A percentile compares a stretch with the other conserved stretches of the same genome.
Evolutionary conservation across 2,888 invertebrate genomes (phyloP).

Genomic region (Cheilosia vulpina): DNA sequence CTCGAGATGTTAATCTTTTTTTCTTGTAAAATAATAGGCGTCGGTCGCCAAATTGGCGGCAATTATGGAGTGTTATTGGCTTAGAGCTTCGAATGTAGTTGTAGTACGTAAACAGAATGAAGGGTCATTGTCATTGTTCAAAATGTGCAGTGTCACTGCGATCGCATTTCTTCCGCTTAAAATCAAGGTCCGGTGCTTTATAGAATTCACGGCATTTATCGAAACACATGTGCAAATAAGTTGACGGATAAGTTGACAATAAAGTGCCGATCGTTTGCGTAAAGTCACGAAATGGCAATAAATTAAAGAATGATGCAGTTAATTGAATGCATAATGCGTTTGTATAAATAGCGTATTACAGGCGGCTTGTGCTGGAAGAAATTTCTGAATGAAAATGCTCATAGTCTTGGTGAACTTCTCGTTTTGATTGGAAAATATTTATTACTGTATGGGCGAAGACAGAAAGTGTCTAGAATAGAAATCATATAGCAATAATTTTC

Average conservation of each 20-base stretch:
- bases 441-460: no score
- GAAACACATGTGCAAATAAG: constrained; percentile 26
- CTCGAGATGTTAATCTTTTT: constrained; percentile 35
- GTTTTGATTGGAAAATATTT: no score
- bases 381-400: not conserved
- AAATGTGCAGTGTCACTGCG: not conserved
- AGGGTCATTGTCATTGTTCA: not conserved
- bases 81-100: not conserved
- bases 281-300: constrained; percentile 31
- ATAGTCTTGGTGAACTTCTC: not conserved
- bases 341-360: constrained; percentile 6
- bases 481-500: no score
- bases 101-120: not conserved
- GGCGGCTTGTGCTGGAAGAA: not conserved
- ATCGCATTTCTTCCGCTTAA: constrained; percentile 13
- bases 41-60: constrained; percentile 25
- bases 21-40: constrained; percentile 16
- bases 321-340: not conserved
- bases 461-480: no score
- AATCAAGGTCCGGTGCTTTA: not conserved
- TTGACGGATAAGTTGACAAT: constrained; percentile 12
- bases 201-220: not conserved
- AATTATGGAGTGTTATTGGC: constrained; percentile 13
- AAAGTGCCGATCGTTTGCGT: constrained; percentile 15
- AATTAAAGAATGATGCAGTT: constrained; percentile 9